These are phyloP conservation scores for Melospiza georgiana DNA, from an alignment of 2,113 vertebrate genomes.

Conservation along the genomic window DNA sequence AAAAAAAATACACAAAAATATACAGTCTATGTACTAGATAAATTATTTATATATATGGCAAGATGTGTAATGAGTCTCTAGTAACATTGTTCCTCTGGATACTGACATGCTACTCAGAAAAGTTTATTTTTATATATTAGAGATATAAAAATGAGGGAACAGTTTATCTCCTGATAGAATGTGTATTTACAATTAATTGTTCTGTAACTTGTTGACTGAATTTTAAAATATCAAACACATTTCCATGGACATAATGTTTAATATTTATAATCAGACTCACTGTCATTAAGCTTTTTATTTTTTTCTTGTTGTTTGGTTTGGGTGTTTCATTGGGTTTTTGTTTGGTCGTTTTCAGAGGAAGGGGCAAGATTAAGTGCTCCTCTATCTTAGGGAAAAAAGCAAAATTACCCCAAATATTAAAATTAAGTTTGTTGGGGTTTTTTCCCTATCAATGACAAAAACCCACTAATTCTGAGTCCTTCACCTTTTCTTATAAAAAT, in stretches of 20 bases:
- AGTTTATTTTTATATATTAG: not conserved
- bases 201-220: not conserved
- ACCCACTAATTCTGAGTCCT: not conserved
- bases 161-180: not conserved
- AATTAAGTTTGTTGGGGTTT: not conserved
- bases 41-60: conserved; percentile 63
- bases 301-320: not conserved
- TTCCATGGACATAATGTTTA: not conserved
- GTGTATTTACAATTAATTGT: not conserved
- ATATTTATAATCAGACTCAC: not conserved
- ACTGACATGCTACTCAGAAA: conserved; percentile 46
- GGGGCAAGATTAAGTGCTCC: not conserved
- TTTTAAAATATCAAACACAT: not conserved
- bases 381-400: not conserved
- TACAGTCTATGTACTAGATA: conserved; percentile 64
- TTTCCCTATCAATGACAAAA: accelerated
- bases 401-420: not conserved
- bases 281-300: not conserved
- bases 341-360: not conserved
- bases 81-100: conserved; percentile 44
- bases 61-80: conserved; percentile 39
- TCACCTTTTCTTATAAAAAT: not conserved
- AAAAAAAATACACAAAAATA: conserved; percentile 60
- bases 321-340: not conserved
- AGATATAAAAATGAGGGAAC: not conserved